Base-by-base conservation (phyloP, 2,888 invertebrate genomes). In the Chirona hameri region DNA sequence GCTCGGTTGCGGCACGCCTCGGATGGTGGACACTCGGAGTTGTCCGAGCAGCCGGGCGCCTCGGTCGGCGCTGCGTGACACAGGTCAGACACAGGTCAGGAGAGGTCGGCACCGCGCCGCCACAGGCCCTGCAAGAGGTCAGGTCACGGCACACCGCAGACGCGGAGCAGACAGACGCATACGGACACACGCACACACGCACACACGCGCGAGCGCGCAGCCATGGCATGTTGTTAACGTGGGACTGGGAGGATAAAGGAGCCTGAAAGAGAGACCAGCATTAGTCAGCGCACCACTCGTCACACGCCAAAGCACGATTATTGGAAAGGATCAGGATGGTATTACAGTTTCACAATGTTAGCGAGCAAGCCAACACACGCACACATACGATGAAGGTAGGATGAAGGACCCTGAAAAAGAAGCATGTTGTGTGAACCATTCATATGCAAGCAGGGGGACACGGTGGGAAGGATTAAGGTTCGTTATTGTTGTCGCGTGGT, bases 1-100 rank as follows among this genome's bases (percentile, higher is more conserved):
- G 90, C 91, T 84, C 92, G 90, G 87, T 94, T 93, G 27, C 93
- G 91, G 86, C 94, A 94, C 21, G 94, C 93, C 86, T 91, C 89
- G 86, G 92, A 92, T 84, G 91, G 91, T 18, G 91, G 86, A 86
- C 94, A 94, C 83, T 93, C 95, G 55, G 92, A 92, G 87, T 95
- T 95, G 84, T 94, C 92, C 86, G 94, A 89, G 87, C 94, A 80
- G 88, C 79, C 79, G 15, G 52, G 24, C 4, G 52, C 79, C 79
- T 46, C n/a, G n/a, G 79, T 10, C 10, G 79, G 52, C 48, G 79
- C 48, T 79, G 79, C 76, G 48, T 12, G 72, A 27, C 39, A 7
- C 27, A n/a, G 15, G 29, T 7, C 69, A 29, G n/a, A n/a, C n/a
- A n/a, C 10, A 9, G 15, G 69, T 69, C 29, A 69, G 65, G 15